Base-by-base conservation (phyloP, 2,113 vertebrate species). In the Felis chaus region DNA sequence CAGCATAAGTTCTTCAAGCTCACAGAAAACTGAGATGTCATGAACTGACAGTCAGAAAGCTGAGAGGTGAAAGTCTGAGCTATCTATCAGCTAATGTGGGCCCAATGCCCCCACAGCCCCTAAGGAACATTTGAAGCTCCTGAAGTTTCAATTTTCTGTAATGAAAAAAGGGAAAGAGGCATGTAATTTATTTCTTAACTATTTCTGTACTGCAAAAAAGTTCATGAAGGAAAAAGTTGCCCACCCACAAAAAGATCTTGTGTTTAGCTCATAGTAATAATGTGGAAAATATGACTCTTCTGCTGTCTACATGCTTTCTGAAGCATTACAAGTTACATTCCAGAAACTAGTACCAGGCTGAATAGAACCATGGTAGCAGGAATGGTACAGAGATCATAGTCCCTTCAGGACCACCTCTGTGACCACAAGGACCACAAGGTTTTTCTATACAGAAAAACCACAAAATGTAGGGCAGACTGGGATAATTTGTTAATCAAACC, bases 111-210 rank as follows among this genome's bases (percentile, higher is more conserved):
- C 55, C 19, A 1, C 36, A n/a, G 4, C 50, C 15, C 19, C 25
- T 13, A 21, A 61, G 45, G 10, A 86, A n/a, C 29, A 84, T 12
- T 4, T 7, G 36, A n/a, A 73, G 68, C 21, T 55, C 53, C 45
- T 88, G 31, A 84, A 74, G 45, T 89, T 57, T 79, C 15, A 25
- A 66, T 68, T 83, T 80, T 92, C n/a, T 48, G 23, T 80, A 45
- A 76, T 21, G 14, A 81, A 91, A 78, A 39, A 92, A 41, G 18
- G 36, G 55, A 74, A 74, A 50, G 12, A 91, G 74, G 4, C 68
- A 96, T 73, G 79, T 5, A 39, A 93, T 63, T 86, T 87, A 74
- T 63, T 84, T 97, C 95, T 97, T 91, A 98, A 96, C 48, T 79
- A 66, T 79, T 65, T 91, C 85, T 71, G 39, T 29, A 36, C 4